These are phyloP conservation scores for Solea senegalensis DNA, from an alignment of 2,113 vertebrate genomes.

Conservation along the genomic window DNA sequence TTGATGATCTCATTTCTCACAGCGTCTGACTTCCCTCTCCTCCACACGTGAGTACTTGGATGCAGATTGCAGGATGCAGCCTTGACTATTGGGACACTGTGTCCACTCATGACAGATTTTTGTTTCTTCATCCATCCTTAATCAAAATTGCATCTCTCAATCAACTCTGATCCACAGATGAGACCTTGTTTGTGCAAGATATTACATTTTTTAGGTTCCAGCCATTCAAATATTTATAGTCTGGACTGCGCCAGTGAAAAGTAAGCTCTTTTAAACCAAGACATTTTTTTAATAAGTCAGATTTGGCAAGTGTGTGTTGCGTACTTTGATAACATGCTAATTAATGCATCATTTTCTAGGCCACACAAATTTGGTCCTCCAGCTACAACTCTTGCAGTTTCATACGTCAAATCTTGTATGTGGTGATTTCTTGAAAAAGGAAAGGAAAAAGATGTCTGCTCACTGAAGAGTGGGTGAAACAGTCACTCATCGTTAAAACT, in stretches of 20 bases:
- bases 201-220: not conserved
- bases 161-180: not conserved
- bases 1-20: too few species aligned
- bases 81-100: too few species aligned
- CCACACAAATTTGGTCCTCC: not conserved
- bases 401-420: not conserved
- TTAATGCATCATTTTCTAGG: slow-evolving; percentile 3
- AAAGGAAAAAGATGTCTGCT: not conserved
- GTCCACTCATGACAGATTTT: not conserved
- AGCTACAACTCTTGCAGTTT: not conserved
- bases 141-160: not conserved
- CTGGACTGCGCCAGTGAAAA: not conserved
- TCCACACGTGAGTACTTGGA: too few species aligned
- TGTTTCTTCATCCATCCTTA: not conserved
- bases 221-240: not conserved
- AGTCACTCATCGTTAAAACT: not conserved
- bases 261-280: not conserved
- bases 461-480: not conserved
- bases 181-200: not conserved
- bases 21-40: too few species aligned
- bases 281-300: slow-evolving; percentile 4
- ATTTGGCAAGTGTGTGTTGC: slow-evolving; percentile 1
- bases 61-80: too few species aligned
- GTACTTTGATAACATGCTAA: slow-evolving; percentile 11
- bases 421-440: not conserved